Conservation (phyloP, 2,888 invertebrate species). For the Ptychoptera contaminata region DNA sequence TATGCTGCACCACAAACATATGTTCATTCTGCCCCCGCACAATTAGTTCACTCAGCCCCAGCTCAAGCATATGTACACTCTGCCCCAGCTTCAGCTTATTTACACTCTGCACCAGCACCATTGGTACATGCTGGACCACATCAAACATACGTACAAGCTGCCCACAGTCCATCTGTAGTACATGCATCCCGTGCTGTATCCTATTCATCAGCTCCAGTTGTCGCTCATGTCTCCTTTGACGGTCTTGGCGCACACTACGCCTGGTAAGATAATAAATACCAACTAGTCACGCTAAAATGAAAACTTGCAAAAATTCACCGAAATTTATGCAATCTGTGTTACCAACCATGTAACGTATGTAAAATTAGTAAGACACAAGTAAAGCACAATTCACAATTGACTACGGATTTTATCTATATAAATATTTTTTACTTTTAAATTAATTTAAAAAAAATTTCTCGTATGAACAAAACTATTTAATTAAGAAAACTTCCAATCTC, state of each 20-base stretch:
- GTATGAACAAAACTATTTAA: too few species aligned
- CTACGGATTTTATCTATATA: too few species aligned
- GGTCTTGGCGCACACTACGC: conserved; percentile 47
- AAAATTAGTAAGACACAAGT: too few species aligned
- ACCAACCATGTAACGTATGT: too few species aligned
- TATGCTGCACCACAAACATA: conserved; percentile 18
- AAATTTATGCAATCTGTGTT: too few species aligned
- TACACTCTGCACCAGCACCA: conserved; percentile 18
- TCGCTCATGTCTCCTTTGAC: conserved; percentile 47
- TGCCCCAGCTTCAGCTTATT: conserved; percentile 13
- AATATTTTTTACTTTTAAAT: too few species aligned
- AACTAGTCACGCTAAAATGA: conserved; percentile 2
- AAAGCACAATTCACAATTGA: too few species aligned
- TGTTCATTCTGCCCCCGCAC: conserved; percentile 16
- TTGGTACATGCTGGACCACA: conserved; percentile 19
- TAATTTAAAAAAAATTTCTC: too few species aligned
- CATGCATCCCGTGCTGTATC: conserved; percentile 25
- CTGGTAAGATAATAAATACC: too few species aligned
- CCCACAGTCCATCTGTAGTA: conserved; percentile 19
- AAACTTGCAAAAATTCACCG: too few species aligned
- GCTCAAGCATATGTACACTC: conserved; percentile 14
- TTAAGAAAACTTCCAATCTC: too few species aligned
- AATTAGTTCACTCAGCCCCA: conserved; percentile 11
- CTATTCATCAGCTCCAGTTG: conserved; percentile 39
- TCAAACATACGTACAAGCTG: conserved; percentile 23